phyloP scores from a whole-genome alignment of 2,888 invertebrate genomes.

The Diarsia mendica region DNA sequence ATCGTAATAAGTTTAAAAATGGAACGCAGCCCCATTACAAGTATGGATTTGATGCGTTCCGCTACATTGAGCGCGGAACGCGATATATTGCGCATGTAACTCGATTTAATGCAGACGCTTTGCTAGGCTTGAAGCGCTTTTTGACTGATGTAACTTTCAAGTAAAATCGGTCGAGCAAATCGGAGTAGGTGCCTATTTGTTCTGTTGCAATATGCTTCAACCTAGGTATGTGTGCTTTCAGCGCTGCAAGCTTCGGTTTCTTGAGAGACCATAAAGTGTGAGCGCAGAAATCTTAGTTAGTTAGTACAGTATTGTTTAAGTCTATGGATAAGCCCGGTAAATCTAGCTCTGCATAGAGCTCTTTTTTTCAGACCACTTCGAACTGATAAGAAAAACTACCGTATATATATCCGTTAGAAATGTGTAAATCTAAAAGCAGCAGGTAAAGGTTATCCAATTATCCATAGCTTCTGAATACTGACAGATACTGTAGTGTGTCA shows the following conservation, averaged over 20 bases:
- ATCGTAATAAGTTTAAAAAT: conserved; percentile 84
- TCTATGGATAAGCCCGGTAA: neutral
- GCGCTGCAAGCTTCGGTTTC: neutral
- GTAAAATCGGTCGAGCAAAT: conserved; percentile 19
- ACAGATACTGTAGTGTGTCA: no score
- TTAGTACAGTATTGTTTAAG: neutral
- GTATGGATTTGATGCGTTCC: conserved; percentile 84
- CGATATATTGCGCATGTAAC: conserved; percentile 86
- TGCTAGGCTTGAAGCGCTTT: conserved; percentile 41
- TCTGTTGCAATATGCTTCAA: neutral
- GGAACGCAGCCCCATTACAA: conserved; percentile 70
- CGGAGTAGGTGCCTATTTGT: neutral
- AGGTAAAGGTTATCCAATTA: neutral
- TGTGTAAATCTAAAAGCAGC: neutral
- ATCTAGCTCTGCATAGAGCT: neutral
- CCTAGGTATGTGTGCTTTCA: neutral
- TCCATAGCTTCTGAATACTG: no score
- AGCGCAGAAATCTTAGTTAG: neutral
- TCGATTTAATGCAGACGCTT: conserved; percentile 75
- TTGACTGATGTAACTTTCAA: conserved; percentile 30
- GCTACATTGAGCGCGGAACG: conserved; percentile 82
- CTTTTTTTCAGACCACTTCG: neutral
- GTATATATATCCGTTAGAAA: neutral
- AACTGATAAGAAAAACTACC: neutral
- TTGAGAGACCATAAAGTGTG: neutral